Evolutionary conservation across 2,113 vertebrate genomes (phyloP).

Genomic region (Leptosomus discolor): DNA sequence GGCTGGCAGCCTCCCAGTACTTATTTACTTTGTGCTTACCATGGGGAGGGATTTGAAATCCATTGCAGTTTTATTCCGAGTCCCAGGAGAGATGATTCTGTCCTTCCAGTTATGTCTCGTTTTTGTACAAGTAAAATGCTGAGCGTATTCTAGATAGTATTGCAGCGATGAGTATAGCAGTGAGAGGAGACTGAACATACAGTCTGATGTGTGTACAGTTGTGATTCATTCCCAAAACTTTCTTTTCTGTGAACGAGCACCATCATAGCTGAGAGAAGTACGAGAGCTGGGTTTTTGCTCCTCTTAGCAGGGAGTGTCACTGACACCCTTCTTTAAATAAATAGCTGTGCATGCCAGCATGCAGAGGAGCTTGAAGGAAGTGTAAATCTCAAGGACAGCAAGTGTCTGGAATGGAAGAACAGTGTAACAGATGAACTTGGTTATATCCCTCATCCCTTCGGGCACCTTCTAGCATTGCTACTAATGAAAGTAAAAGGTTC

Average conservation of each 20-base stretch:
- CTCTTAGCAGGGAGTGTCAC: not conserved
- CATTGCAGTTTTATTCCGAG: not conserved
- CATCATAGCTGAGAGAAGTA: not conserved
- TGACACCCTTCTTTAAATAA: not conserved
- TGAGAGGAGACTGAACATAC: not conserved
- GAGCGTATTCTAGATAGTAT: not conserved
- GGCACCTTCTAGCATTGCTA: not conserved
- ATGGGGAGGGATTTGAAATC: not conserved
- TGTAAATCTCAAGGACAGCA: not conserved
- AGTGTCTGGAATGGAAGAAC: not conserved
- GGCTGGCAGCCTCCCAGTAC: slow-evolving; percentile 9
- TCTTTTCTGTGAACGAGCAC: not conserved
- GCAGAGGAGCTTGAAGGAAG: not conserved
- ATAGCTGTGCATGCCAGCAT: not conserved
- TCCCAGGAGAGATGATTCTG: not conserved
- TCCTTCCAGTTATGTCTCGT: not conserved
- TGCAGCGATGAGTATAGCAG: fast-evolving
- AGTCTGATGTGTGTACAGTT: not conserved
- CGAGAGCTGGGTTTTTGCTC: not conserved
- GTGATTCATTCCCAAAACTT: not conserved
- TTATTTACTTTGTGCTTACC: not conserved
- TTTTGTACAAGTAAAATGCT: not conserved
- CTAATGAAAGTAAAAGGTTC: not conserved
- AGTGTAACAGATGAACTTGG: not conserved
- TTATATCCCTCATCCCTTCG: not conserved